These are phyloP conservation scores for Ceriagrion tenellum DNA, from an alignment of 2,888 invertebrate genomes.

Conservation along the genomic window DNA sequence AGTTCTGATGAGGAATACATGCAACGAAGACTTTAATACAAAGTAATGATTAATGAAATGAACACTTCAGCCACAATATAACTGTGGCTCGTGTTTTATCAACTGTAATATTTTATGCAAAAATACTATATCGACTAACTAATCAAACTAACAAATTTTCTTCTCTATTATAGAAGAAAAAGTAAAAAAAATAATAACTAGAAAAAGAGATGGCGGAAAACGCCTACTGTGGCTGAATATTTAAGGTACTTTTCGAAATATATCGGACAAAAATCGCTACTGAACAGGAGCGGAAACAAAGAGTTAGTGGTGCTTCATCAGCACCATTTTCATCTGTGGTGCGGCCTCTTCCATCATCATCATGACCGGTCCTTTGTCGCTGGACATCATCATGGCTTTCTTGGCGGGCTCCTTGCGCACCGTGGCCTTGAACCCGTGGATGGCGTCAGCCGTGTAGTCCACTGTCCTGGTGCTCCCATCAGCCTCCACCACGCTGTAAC, in stretches of 20 bases:
- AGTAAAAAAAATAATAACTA: background rate
- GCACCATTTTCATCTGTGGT: background rate
- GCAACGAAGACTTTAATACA: background rate
- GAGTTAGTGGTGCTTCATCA: background rate
- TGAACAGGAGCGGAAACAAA: background rate
- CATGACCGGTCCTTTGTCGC: background rate
- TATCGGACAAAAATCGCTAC: background rate
- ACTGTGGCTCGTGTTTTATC: background rate
- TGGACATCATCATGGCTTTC: conserved; percentile 2
- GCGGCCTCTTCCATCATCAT: background rate
- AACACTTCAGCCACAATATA: conserved; percentile 7
- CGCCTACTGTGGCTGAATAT: background rate
- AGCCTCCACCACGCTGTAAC: conserved; percentile 69
- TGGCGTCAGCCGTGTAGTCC: conserved; percentile 69
- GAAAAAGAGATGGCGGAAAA: background rate
- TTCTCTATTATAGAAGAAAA: background rate
- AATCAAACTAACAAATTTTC: background rate
- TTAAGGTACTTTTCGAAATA: background rate
- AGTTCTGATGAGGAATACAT: background rate
- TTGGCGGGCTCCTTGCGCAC: conserved; percentile 66
- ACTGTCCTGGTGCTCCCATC: conserved; percentile 69
- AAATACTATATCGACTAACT: background rate
- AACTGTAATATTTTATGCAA: background rate
- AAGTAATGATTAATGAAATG: background rate
- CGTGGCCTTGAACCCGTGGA: conserved; percentile 69